A percentile compares a stretch with the other conserved stretches of the same genome.
phyloP scores from a whole-genome alignment of 2,797 vertebrate genomes.

The Parauchenoglanis punctatus region DNA sequence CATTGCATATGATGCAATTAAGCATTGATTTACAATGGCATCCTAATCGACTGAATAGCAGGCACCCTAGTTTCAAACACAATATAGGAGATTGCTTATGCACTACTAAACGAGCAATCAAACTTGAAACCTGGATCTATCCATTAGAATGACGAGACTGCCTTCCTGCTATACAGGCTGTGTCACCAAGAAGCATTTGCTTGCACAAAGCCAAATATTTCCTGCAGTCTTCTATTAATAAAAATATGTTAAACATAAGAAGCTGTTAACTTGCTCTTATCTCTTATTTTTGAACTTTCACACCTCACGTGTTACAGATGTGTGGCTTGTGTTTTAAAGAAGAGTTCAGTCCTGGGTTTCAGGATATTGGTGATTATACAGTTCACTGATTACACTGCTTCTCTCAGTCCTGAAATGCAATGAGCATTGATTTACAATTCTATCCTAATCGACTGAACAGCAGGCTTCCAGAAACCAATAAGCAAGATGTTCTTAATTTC shows the following conservation, averaged over 20 bases:
- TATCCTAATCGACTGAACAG: conserved; percentile 49
- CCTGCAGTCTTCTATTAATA: background rate
- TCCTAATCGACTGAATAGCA: conserved; percentile 48
- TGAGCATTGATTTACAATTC: conserved; percentile 61
- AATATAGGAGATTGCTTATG: conserved; percentile 52
- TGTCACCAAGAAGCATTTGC: background rate
- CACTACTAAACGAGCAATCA: conserved; percentile 46
- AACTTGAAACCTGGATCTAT: conserved; percentile 37
- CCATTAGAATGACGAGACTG: conserved; percentile 14
- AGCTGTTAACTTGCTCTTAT: background rate
- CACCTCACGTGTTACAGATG: background rate
- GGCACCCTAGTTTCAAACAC: conserved; percentile 37
- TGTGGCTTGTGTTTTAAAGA: background rate
- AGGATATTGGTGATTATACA: conserved; percentile 41
- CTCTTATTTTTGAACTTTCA: background rate
- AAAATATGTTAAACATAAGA: background rate
- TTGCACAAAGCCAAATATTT: background rate
- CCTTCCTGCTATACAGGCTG: conserved; percentile 1
- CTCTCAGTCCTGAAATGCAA: conserved; percentile 45
- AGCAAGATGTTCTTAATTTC: conserved; percentile 28
- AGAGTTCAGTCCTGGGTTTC: background rate
- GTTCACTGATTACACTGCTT: conserved; percentile 37
- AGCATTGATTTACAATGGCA: conserved; percentile 59
- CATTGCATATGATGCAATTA: conserved; percentile 52
- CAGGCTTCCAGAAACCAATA: conserved; percentile 36